Evolutionary conservation across 2,113 vertebrate genomes (phyloP), one percentile per base, ranked within the genome.

Genomic region (Xiphorhynchus elegans): DNA sequence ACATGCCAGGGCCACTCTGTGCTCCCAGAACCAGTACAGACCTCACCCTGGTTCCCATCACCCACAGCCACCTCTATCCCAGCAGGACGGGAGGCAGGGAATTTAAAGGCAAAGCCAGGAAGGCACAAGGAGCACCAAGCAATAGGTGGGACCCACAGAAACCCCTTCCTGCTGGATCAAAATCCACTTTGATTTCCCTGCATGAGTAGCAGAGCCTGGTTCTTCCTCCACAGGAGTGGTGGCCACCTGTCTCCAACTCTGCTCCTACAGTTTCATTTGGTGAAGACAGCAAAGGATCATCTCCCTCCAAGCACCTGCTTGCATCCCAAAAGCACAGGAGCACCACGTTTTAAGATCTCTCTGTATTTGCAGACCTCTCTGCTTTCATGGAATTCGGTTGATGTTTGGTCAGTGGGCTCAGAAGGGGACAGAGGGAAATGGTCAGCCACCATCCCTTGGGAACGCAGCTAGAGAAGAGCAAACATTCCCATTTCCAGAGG

Each of bases 11-110:
- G 19, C 6, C 33, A 4, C 33, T 2, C 28, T 2, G 7, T 7
- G 28, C 46, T 56, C 25, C 62, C 25, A 19, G 50, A n/a, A 11
- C 7, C 26, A 1, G 50, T 4, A 17, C 1, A 3, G 55, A 19
- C 7, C 26, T 18, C 11, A 0, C 1, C 39, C 16, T 4, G 0
- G 23, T 3, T 74, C 60, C 50, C 37, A 2, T 3, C 2, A 0
- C 44, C 10, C 31, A 0, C 14, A 1, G 24, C 4, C 31, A 6
- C 15, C 73, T 50, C 73, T 35, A 5, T 1, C 33, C 58, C 85
- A 37, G 25, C 29, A 24, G 64, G 26, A 5, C 0, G 8, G 28
- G 33, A 16, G 2, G 8, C 0, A 3, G 33, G 12, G 20, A 42
- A 2, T 17, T 9, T 0, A 5, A 2, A 63, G 31, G 7, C n/a